Evolutionary conservation across 2,888 invertebrate genomes (phyloP).

Genomic region (Pollenia griseotomentosa): DNA sequence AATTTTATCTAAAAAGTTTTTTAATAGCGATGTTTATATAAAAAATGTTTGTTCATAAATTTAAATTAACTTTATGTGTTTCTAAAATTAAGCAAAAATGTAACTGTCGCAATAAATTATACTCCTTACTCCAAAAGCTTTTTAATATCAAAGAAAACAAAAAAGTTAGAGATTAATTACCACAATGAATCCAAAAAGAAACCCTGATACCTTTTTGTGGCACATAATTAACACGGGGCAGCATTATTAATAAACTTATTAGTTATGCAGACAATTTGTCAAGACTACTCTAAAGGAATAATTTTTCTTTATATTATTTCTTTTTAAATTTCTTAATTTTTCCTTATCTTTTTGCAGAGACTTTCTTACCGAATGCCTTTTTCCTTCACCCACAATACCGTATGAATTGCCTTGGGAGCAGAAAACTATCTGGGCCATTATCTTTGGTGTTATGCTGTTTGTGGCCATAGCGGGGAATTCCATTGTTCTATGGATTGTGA

Average conservation of each 20-base stretch:
- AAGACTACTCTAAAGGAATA: not conserved
- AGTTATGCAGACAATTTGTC: not conserved
- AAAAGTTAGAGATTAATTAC: too few species aligned
- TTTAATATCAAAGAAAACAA: too few species aligned
- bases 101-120: too few species aligned
- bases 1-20: too few species aligned
- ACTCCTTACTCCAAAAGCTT: too few species aligned
- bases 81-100: too few species aligned
- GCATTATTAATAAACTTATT: not conserved
- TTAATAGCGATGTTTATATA: too few species aligned
- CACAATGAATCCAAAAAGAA: too few species aligned
- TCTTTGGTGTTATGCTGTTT: slow-evolving; percentile 91
- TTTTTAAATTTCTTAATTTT: slow-evolving; percentile 13
- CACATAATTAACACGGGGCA: too few species aligned
- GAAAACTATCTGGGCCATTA: slow-evolving; percentile 89
- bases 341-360: slow-evolving; percentile 83
- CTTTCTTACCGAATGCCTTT: slow-evolving; percentile 86
- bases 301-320: not conserved
- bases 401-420: slow-evolving; percentile 88
- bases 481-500: slow-evolving; percentile 97
- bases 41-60: too few species aligned
- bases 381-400: slow-evolving; percentile 86
- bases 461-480: slow-evolving; percentile 94
- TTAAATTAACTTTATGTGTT: too few species aligned
- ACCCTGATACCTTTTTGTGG: too few species aligned